phyloP scores from a whole-genome alignment of 2,888 invertebrate species.

The Melanargia galathea region DNA sequence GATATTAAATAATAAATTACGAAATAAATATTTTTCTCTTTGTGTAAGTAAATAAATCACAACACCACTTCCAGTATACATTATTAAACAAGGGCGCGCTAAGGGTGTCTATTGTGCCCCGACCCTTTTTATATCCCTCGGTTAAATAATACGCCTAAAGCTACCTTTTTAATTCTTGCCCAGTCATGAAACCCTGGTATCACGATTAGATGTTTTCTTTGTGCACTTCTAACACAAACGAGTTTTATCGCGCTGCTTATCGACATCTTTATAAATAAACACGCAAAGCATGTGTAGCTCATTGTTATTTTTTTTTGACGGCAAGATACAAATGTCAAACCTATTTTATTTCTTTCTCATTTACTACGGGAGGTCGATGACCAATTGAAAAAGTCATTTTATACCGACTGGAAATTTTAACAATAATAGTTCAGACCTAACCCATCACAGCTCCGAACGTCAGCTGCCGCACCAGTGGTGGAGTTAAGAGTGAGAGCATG shows the following conservation, averaged over 20 bases:
- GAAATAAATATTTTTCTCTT: slow-evolving; percentile 19
- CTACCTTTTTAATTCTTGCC: slow-evolving; percentile 50
- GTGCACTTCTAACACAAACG: slow-evolving; percentile 32
- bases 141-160: slow-evolving; percentile 44
- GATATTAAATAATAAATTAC: slow-evolving; percentile 7
- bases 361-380: too few species aligned
- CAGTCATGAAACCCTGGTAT: slow-evolving; percentile 61
- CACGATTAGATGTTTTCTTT: slow-evolving; percentile 51
- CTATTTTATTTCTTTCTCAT: background rate
- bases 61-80: slow-evolving; percentile 39
- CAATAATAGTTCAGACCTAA: too few species aligned
- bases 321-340: too few species aligned
- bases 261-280: background rate
- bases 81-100: slow-evolving; percentile 41
- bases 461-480: too few species aligned
- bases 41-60: slow-evolving; percentile 35
- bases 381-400: too few species aligned
- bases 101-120: slow-evolving; percentile 50
- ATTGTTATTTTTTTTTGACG: background rate
- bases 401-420: too few species aligned
- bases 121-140: slow-evolving; percentile 50
- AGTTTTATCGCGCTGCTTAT: background rate
- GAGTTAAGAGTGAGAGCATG: too few species aligned
- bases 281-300: slow-evolving; percentile 1
- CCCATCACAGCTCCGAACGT: too few species aligned